Evolutionary conservation across 2,113 vertebrate genomes (phyloP), one percentile per base, ranked within the genome.

Genomic region (Thymallus thymallus): DNA sequence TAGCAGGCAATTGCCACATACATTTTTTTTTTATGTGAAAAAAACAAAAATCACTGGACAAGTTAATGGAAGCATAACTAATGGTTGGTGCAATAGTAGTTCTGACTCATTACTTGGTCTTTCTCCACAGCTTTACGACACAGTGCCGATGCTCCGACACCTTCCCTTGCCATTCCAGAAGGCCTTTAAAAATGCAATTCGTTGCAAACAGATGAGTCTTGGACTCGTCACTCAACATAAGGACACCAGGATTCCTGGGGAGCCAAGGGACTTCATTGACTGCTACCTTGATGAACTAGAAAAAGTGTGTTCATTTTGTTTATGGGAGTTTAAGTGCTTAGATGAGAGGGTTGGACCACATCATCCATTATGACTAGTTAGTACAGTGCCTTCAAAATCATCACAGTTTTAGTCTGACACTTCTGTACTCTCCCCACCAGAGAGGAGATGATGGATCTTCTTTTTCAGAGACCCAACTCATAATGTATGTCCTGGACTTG

Each of bases 271-370:
- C 56, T 75, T 88, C 55, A 71, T 79, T 48, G 84, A 91, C 41
- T 83, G 84, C 55, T 91, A 89, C 75, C 56, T 91, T 16, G 84
- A 90, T 14, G 84, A 90, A 32, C 72, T 82, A 6, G 76, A 86
- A 55, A 86, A 81, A 41, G 64, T 48, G 73, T 58, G 64, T 16
- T 26, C 6, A 9, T 20, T 55, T 20, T 60, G n/a, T 51, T 51
- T n/a, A 60, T 60, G 13, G n/a, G 18, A 16, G 20, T 7, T 20
- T 3, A 60, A n/a, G 20, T 20, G 20, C 4, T 20, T 20, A 18
- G 16, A 20, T 20, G 1, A 18, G 51, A 20, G 18, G 51, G 51
- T 55, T 55, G 2, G 14, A 55, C 51, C 51, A 55, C 20, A 55
- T 55, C 18, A 14, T 55, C 14, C 51, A 20, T 14, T 20, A 55